Conservation (phyloP, 2,113 vertebrate species). For the Sebastes fasciatus region DNA sequence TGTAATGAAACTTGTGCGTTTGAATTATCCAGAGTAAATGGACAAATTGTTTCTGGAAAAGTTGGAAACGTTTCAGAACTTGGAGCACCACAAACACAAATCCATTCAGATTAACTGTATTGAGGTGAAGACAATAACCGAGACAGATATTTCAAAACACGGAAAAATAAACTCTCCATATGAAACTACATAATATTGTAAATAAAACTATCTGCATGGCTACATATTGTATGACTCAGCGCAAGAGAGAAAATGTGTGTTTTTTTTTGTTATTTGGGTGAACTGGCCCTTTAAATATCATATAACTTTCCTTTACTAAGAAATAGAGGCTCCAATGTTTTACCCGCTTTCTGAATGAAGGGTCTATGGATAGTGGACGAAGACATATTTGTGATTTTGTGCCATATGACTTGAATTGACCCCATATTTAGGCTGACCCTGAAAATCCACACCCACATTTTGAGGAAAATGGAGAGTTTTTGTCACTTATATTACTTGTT, state of each 20-base stretch:
- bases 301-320: neutral
- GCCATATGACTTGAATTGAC: neutral
- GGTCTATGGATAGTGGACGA: neutral
- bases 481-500: neutral
- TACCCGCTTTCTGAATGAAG: too few relatives aligned
- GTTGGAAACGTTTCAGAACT: neutral
- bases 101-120: neutral
- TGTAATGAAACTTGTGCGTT: neutral
- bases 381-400: neutral
- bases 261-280: neutral
- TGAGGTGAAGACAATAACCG: neutral
- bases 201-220: too few relatives aligned
- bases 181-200: neutral
- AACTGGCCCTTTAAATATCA: neutral
- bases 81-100: neutral
- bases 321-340: neutral
- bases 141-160: neutral
- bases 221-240: neutral
- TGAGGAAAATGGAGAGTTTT: neutral
- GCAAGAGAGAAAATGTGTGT: too few relatives aligned
- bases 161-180: neutral
- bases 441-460: neutral
- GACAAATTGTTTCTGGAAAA: neutral
- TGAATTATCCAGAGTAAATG: neutral
- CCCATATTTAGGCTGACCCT: neutral